Base-by-base conservation (phyloP, 2,797 vertebrate genomes). In the Sebastes nivosus region DNA sequence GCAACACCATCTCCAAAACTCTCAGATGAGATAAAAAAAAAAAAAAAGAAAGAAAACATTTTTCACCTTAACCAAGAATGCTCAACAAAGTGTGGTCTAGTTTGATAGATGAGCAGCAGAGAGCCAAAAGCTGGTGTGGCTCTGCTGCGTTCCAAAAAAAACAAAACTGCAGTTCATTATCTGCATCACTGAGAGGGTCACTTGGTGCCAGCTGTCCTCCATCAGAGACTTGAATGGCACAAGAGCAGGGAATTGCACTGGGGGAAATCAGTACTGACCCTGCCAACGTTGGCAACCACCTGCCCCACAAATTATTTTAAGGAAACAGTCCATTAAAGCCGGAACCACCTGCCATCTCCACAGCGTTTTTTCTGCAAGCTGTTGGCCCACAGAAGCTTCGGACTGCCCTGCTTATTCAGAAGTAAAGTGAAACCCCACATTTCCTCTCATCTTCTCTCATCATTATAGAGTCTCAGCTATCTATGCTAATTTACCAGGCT, bases 241-340 rank as follows among this genome's bases (percentile, higher is more conserved):
- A 65, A 57, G 77, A 81, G 77, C 65, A 55, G 76, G 70, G 75
- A 83, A 67, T 22, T 67, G 69, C 72, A 60, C 36, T 6, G 61
- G n/a, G 72, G 72, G 65, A 16, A 82, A 78, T 81, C 71, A 73
- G 65, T 34, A 6, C 69, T 72, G 88, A 82, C 70, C 64, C 83
- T 89, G 85, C 82, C 80, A 90, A 77, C 7, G n/a, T 61, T 87
- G 84, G 82, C 81, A 87, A 81, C 83, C 86, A 88, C 83, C 90
- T 85, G 83, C 76, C 84, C 71, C 85, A 78, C 73, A 87, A 87
- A 91, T 89, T 75, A 86, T 89, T 87, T 88, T 79, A 85, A 83
- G 73, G 66, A 88, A 87, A 80, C 83, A 69, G 87, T 80, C 85
- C 79, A 91, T 92, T 92, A 90, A 85, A 85, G 65, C 83, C 30